Evolutionary conservation across 2,113 vertebrate species (phyloP).

Genomic region (Romanogobio albipinnatus): DNA sequence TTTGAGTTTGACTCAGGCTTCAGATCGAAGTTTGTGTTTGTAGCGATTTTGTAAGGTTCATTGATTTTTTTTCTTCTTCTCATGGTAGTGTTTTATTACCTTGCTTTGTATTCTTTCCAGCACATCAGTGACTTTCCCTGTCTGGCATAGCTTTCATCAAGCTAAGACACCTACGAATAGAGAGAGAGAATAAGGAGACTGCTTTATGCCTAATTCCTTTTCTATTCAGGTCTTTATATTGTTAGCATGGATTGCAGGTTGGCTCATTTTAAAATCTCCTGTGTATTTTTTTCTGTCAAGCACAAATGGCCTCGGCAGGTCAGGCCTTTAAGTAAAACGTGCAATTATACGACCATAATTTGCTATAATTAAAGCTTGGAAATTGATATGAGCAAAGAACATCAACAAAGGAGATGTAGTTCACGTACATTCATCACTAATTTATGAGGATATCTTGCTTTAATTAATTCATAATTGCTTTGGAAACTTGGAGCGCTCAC

Average conservation of each 20-base stretch:
- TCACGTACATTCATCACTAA: slow-evolving; percentile 54
- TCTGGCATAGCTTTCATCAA: slow-evolving; percentile 33
- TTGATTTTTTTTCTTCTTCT: not conserved
- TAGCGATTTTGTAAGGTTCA: not conserved
- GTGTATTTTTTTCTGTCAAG: slow-evolving; percentile 6
- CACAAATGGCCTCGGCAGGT: not conserved
- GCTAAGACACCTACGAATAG: not conserved
- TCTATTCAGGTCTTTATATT: slow-evolving; percentile 26
- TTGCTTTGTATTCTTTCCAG: slow-evolving; percentile 22
- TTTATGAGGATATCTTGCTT: slow-evolving; percentile 59
- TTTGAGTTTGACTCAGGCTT: not conserved
- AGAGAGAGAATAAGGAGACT: slow-evolving; percentile 15
- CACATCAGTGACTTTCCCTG: slow-evolving; percentile 19
- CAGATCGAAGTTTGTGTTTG: slow-evolving; percentile 12
- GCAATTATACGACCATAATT: slow-evolving; percentile 50
- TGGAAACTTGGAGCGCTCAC: slow-evolving; percentile 54
- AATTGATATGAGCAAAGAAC: slow-evolving; percentile 35
- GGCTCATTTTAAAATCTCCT: slow-evolving; percentile 29
- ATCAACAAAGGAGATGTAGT: slow-evolving; percentile 45
- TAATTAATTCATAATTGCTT: slow-evolving; percentile 67
- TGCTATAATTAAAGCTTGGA: slow-evolving; percentile 56
- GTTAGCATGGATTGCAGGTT: slow-evolving; percentile 14
- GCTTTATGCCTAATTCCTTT: slow-evolving; percentile 11
- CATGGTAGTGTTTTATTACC: not conserved
- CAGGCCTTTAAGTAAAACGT: slow-evolving; percentile 28